Conservation (phyloP, 1,140 invertebrate species). For the Bombus superbus region DNA sequence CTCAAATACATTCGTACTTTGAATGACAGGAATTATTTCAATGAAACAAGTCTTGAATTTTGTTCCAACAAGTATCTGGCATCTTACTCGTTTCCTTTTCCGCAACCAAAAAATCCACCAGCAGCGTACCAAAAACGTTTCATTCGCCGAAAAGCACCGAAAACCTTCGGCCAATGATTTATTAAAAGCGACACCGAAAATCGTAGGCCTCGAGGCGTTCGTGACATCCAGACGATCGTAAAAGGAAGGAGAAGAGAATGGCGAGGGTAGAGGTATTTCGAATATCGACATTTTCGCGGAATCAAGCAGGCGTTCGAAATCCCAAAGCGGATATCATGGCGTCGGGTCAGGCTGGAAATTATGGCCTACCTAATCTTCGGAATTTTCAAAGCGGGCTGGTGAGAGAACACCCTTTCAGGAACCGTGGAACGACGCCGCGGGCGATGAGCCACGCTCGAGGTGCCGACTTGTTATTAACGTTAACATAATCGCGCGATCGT, state of each 20-base stretch:
- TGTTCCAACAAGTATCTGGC: no score
- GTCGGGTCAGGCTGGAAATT: slow-evolving; percentile 31
- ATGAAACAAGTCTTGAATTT: no score
- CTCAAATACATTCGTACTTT: no score
- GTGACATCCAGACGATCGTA: not conserved
- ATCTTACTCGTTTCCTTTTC: no score
- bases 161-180: not conserved
- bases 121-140: no score
- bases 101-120: not conserved
- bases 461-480: slow-evolving; percentile 75
- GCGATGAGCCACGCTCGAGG: slow-evolving; percentile 40
- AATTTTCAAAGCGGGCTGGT: slow-evolving; percentile 47
- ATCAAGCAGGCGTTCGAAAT: not conserved
- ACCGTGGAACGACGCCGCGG: slow-evolving; percentile 39
- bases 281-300: slow-evolving; percentile 4
- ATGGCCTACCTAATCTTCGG: slow-evolving; percentile 49
- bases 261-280: not conserved
- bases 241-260: not conserved
- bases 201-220: not conserved
- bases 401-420: not conserved
- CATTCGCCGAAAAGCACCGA: no score
- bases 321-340: not conserved
- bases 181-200: not conserved
- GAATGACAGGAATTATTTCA: no score
- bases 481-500: slow-evolving; percentile 70